A percentile compares a stretch with the other conserved stretches of the same genome.
phyloP scores from a whole-genome alignment of 1,140 invertebrate genomes.

The Andrena cerasifolii region DNA sequence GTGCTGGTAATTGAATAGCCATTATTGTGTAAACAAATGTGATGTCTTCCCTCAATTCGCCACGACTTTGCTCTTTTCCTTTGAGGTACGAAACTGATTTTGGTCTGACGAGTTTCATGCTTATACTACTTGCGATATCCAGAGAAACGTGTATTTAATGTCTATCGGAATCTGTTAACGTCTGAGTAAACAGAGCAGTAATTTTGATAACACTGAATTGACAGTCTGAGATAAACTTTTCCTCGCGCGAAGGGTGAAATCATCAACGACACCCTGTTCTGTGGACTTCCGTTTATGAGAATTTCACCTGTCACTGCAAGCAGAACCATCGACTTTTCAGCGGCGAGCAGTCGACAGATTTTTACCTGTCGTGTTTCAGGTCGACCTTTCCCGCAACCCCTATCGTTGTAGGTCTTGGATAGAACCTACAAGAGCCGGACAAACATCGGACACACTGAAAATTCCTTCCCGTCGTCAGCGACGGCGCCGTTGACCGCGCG shows the following conservation, averaged over 20 bases:
- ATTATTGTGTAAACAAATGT: neutral
- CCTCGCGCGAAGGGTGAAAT: neutral
- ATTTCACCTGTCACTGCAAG: neutral
- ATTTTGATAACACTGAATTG: slow-evolving; percentile 14
- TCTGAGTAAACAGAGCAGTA: slow-evolving; percentile 25
- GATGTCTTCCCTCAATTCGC: no score
- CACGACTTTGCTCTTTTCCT: no score
- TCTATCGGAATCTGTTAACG: slow-evolving; percentile 37
- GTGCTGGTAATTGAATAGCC: neutral
- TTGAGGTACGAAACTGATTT: no score
- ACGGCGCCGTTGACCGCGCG: slow-evolving; percentile 35
- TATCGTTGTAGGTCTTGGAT: slow-evolving; percentile 17
- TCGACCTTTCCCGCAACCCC: neutral
- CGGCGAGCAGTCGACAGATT: neutral
- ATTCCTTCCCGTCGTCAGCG: slow-evolving; percentile 7
- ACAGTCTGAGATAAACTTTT: neutral
- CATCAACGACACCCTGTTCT: slow-evolving; percentile 13
- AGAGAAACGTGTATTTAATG: no score
- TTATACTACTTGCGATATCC: no score
- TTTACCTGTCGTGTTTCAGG: slow-evolving; percentile 8
- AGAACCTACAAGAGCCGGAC: slow-evolving; percentile 21
- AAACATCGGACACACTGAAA: slow-evolving; percentile 34
- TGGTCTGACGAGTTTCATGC: no score
- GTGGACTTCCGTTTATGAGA: neutral
- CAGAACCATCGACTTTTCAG: slow-evolving; percentile 9